These are phyloP conservation scores for Stomorhina lunata DNA, from an alignment of 2,888 invertebrate genomes.

Conservation along the genomic window DNA sequence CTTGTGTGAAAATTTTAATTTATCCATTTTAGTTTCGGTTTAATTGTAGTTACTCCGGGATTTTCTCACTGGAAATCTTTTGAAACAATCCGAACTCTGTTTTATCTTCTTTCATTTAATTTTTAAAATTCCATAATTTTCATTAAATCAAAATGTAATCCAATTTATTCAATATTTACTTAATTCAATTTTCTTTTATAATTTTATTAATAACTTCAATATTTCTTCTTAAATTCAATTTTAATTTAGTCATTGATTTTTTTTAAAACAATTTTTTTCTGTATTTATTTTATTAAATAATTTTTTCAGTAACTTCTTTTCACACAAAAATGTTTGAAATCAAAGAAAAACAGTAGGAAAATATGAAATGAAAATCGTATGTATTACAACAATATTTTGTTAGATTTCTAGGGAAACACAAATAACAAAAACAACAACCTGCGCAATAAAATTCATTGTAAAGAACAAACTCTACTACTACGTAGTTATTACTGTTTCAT, in stretches of 20 bases:
- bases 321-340: not conserved
- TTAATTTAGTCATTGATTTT: not conserved
- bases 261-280: not conserved
- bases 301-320: conserved; percentile 3
- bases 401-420: conserved; percentile 28
- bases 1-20: not conserved
- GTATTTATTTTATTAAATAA: not conserved
- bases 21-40: not conserved
- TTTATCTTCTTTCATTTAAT: not conserved
- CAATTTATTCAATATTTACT: not conserved
- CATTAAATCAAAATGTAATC: not conserved
- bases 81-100: not conserved
- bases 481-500: too few species aligned
- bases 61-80: not conserved
- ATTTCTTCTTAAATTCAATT: not conserved
- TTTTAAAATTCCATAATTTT: not conserved
- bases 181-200: not conserved
- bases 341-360: not conserved
- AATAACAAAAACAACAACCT: conserved; percentile 59
- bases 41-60: not conserved
- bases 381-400: conserved; percentile 18
- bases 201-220: not conserved
- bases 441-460: conserved; percentile 48
- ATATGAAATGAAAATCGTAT: not conserved
- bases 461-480: not conserved